Percentiles rank a stretch among this genome's conserved stretches.
Evolutionary conservation across 1,140 invertebrate species (phyloP).

Genomic region (Planococcus citri): DNA sequence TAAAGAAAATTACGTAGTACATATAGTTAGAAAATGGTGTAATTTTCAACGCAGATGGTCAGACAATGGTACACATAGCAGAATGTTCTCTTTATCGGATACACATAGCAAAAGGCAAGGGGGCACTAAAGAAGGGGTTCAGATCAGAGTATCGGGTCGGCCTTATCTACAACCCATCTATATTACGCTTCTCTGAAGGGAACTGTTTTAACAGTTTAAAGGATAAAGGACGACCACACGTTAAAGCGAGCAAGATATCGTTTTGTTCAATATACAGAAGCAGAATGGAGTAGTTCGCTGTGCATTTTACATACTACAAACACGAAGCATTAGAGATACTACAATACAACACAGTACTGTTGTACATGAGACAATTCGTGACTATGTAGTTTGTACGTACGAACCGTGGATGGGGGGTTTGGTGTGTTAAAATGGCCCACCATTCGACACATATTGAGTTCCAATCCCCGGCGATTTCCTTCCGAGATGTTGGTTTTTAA

Average conservation of each 20-base stretch:
- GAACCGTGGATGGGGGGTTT: no score
- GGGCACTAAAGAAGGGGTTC: no score
- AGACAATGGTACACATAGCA: not conserved
- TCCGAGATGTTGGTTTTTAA: not conserved
- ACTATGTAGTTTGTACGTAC: no score
- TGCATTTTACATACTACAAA: no score
- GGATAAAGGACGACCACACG: not conserved
- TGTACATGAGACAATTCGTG: not conserved
- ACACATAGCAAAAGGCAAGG: no score
- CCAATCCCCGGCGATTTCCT: not conserved
- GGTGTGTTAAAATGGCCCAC: not conserved
- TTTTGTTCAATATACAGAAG: not conserved
- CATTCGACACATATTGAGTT: not conserved
- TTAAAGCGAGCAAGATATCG: not conserved
- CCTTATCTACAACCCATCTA: not conserved
- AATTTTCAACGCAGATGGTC: slow-evolving; percentile 6
- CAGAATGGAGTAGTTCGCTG: no score
- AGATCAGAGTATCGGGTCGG: no score
- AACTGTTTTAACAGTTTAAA: slow-evolving; percentile 2
- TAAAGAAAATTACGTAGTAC: not conserved
- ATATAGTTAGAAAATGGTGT: no score
- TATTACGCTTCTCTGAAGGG: slow-evolving; percentile 1
- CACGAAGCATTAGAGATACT: no score
- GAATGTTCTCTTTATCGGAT: not conserved
- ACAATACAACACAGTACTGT: no score